Evolutionary conservation across 2,113 vertebrate genomes (phyloP).

Genomic region (Sorex araneus): DNA sequence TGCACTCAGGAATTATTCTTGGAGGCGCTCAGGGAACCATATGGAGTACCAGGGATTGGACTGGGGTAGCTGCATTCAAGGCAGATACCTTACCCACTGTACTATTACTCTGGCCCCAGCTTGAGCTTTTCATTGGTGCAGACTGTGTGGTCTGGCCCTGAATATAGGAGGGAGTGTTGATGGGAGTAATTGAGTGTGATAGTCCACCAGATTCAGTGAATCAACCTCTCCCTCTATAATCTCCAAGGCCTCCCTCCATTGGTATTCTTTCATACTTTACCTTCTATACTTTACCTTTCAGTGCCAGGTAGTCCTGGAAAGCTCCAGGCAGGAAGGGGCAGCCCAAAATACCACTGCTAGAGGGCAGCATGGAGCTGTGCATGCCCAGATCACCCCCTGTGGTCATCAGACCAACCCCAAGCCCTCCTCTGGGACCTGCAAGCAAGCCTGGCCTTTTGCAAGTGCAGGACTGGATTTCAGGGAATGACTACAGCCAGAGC

Average conservation of each 20-base stretch:
- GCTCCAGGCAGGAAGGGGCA: background rate
- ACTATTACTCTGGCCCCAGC: too few species aligned
- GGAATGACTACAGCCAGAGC: background rate
- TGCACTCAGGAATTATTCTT: too few species aligned
- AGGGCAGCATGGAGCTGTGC: slow-evolving; percentile 74
- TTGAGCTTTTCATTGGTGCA: background rate
- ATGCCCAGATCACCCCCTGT: background rate
- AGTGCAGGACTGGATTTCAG: background rate
- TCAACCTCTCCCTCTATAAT: background rate
- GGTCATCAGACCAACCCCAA: background rate
- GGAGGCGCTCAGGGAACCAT: too few species aligned
- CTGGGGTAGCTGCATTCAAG: too few species aligned
- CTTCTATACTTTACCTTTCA: background rate
- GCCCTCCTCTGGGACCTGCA: background rate
- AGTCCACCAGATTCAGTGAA: background rate
- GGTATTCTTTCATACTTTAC: background rate
- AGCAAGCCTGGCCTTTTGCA: background rate
- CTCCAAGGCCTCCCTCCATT: background rate
- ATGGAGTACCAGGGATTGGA: too few species aligned
- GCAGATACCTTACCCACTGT: too few species aligned
- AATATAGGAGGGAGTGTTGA: background rate
- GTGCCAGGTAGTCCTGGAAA: background rate
- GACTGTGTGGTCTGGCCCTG: background rate
- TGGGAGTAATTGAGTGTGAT: background rate
- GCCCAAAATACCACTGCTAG: slow-evolving; percentile 53